phyloP scores from a whole-genome alignment of 1,140 invertebrate genomes.

The Notospermus geniculatus region DNA sequence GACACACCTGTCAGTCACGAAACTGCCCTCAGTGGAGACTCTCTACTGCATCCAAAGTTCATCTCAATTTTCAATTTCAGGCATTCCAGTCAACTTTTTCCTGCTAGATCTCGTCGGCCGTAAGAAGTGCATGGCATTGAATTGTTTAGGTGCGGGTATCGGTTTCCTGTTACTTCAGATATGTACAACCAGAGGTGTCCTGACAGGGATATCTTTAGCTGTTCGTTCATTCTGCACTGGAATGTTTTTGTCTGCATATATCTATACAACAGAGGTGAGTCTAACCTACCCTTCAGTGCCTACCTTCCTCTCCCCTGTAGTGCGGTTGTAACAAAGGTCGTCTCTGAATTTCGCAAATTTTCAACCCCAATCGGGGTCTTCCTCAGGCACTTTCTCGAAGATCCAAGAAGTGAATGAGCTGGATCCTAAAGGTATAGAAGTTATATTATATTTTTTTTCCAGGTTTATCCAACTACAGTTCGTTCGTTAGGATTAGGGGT shows the following conservation, averaged over 20 bases:
- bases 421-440: no score
- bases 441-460: conserved; percentile 9
- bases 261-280: conserved; percentile 87
- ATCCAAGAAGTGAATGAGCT: no score
- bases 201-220: conserved; percentile 47
- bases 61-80: conserved; percentile 28
- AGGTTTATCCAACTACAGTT: conserved; percentile 80
- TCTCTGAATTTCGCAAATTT: no score
- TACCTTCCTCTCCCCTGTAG: no score
- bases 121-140: conserved; percentile 86
- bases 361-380: no score
- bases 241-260: conserved; percentile 91
- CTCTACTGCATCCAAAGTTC: no score
- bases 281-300: no score
- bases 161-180: conserved; percentile 80
- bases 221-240: conserved; percentile 88
- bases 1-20: no score
- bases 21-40: no score
- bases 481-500: conserved; percentile 82
- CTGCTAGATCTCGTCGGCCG: conserved; percentile 86
- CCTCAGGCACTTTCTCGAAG: no score
- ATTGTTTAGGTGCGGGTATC: conserved; percentile 81
- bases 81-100: conserved; percentile 63
- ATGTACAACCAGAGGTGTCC: conserved; percentile 61
- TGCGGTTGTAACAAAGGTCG: no score